Evolutionary conservation across 2,797 vertebrate species (phyloP), one percentile per base, ranked within the genome.

Genomic region (Vipera latastei): DNA sequence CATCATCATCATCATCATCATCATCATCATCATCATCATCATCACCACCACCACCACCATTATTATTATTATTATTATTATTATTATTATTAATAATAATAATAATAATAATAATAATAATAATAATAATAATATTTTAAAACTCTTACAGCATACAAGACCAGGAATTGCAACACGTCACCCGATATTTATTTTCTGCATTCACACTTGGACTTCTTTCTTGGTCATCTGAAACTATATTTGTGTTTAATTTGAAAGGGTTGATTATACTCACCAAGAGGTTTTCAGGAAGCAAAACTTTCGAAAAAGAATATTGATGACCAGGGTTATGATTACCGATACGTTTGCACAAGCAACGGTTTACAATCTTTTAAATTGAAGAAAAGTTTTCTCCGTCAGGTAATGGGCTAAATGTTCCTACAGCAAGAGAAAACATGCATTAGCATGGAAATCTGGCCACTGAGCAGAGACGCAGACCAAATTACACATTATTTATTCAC

Each of bases 391-490:
- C 56, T 3, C 91, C 65, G 91, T 51, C 85, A 93, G 51, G 55
- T 92, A 94, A 73, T 63, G 0, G 7, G 91, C 85, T 0, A 89
- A 56, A 91, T 55, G 86, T 88, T 90, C 69, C 65, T 65, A 32
- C 53, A 86, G 69, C 57, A 78, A 26, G 87, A 90, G 0, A 0
- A 48, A 89, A 69, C 78, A 87, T 8, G 92, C 89, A 61, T 73
- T 56, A 83, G 92, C 94, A 94, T 93, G 86, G 92, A 55, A 93
- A 93, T 87, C 94, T 95, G 91, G 89, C 90, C 89, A 83, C 44
- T 69, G 83, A 90, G 90, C 90, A 91, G 92, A 95, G 90, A 6
- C 14, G 90, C 6, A 91, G 92, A 90, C 91, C 90, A 90, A 60
- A 88, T 73, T 59, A 87, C 53, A 60, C 14, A 5, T 61, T 61